phyloP scores from a whole-genome alignment of 2,888 invertebrate genomes.

The Ctenicera cuprea region DNA sequence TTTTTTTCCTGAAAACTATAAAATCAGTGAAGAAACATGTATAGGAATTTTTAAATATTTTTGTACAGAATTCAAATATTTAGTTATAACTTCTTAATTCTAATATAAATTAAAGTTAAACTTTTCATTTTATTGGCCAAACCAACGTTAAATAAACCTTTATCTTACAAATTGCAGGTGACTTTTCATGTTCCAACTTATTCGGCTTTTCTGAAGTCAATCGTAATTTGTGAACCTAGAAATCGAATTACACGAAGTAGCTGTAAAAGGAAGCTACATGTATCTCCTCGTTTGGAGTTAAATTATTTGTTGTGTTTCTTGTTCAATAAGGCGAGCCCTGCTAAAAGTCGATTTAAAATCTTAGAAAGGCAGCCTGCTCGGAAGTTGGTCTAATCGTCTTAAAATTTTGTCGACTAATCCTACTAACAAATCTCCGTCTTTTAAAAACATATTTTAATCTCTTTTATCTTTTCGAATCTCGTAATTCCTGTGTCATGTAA shows the following conservation, averaged over 20 bases:
- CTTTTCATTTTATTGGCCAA: too few relatives aligned
- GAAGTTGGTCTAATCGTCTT: slow-evolving; percentile 13
- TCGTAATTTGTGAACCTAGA: slow-evolving; percentile 27
- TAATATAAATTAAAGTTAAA: too few relatives aligned
- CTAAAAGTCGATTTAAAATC: neutral
- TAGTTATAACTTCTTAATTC: too few relatives aligned
- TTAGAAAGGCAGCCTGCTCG: neutral
- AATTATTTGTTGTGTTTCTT: slow-evolving; percentile 16
- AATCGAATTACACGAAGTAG: slow-evolving; percentile 36
- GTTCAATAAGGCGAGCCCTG: neutral
- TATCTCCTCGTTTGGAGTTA: neutral
- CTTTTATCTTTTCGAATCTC: slow-evolving; percentile 35
- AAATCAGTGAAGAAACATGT: too few relatives aligned
- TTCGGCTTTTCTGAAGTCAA: neutral
- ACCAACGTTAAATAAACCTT: too few relatives aligned
- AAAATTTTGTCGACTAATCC: slow-evolving; percentile 22
- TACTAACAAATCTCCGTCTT: slow-evolving; percentile 26
- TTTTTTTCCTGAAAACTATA: too few relatives aligned
- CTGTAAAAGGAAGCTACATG: slow-evolving; percentile 25
- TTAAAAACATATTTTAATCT: slow-evolving; percentile 8
- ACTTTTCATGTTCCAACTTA: neutral
- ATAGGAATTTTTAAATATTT: too few relatives aligned
- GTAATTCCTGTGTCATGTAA: slow-evolving; percentile 41
- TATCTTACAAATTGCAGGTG: neutral
- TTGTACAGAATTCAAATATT: too few relatives aligned